Percentiles rank a stretch among this genome's conserved stretches.
phyloP scores from a whole-genome alignment of 2,797 vertebrate genomes.

The Oreortyx pictus region DNA sequence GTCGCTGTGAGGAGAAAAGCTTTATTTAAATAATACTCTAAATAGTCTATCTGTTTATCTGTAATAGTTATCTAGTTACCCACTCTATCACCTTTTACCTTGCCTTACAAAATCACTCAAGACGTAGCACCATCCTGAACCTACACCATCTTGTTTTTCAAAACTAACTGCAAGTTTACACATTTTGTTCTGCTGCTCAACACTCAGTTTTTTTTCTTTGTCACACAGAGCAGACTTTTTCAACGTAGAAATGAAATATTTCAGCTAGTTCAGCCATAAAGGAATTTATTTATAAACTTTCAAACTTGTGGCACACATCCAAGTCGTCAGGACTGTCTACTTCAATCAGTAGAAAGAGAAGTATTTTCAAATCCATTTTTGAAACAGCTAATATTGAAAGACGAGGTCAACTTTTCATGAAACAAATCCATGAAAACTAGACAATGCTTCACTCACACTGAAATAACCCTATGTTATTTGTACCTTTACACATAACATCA shows the following conservation, averaged over 20 bases:
- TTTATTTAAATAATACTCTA: background rate
- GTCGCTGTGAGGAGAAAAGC: slow-evolving; percentile 82
- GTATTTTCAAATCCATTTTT: background rate
- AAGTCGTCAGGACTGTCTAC: background rate
- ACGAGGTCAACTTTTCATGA: background rate
- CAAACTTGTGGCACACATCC: background rate
- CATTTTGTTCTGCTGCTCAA: background rate
- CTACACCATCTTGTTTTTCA: rapidly evolving
- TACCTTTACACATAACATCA: background rate
- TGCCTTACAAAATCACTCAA: background rate
- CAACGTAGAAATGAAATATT: background rate
- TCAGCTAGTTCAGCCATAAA: background rate
- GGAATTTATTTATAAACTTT: background rate
- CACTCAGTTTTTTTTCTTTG: background rate
- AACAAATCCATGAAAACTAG: background rate
- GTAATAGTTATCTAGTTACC: background rate
- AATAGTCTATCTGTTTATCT: background rate
- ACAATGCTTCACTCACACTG: background rate
- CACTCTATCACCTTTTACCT: background rate
- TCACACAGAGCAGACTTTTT: background rate
- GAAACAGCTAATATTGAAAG: background rate
- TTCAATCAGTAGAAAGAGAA: background rate
- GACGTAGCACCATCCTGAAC: background rate
- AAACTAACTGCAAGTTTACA: background rate
- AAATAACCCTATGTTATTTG: background rate